Base-by-base conservation (phyloP, 2,888 invertebrate species). In the Thereva unica region DNA sequence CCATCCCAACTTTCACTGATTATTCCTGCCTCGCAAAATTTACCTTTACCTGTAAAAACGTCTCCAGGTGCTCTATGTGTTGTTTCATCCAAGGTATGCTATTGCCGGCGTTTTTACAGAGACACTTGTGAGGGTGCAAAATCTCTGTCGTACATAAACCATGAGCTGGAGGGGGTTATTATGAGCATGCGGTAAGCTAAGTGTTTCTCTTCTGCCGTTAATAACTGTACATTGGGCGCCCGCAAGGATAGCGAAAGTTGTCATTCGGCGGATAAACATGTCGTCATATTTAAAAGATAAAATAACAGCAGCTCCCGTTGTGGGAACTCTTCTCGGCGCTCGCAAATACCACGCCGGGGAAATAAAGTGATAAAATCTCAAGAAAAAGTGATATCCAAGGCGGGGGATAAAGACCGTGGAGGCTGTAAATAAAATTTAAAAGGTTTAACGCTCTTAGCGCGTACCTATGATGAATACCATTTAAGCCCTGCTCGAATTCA, bases 241-340 rank as follows among this genome's bases (percentile, higher is more conserved):
- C 61, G 23, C 38, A 64, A 68, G 68, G 49, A 68, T 57, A 57
- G 44, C 54, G 52, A 66, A 68, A 66, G 68, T 53, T 68, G 66
- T 66, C 68, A 68, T 68, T 66, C 45, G 38, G 66, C 50, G 66
- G 66, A 68, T 68, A 68, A 68, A 68, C 68, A 68, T 66, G 57
- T 68, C 68, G 63, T 68, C 66, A 64, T 68, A 66, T 66, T 65
- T 66, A 54, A 63, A 61, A 66, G 55, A 54, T 61, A 56, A 61
- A 61, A 61, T 61, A 50, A 61, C 50, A 50, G 41, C n/a, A 23
- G 9, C 61, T 50, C 10, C 3, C 4, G 38, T 9, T 10, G 40
- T 6, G 38, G 37, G 38, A 8, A 9, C 5, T 40, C n/a, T n/a
- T 8, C 10, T 7, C 7, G 4, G 44, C 12, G n/a, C 6, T 35